Conservation (phyloP, 2,797 vertebrate genomes). For the Galagoides demidoff region DNA sequence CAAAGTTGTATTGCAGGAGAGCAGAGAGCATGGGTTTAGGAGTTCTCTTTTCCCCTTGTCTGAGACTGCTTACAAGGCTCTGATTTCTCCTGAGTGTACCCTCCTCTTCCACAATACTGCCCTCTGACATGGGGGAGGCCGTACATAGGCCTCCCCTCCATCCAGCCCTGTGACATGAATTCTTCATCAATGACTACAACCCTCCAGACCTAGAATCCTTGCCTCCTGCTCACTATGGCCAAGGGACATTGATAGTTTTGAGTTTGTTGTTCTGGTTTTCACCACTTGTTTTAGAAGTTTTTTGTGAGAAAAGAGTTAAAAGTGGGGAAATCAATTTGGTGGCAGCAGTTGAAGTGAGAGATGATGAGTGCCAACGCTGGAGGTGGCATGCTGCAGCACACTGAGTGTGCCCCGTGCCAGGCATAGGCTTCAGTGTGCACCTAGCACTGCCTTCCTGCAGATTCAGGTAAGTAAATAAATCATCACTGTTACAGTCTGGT, state of each 20-base stretch:
- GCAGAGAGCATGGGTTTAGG: background rate
- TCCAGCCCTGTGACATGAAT: background rate
- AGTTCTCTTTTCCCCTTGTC: background rate
- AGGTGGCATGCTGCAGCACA: background rate
- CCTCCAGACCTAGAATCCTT: background rate
- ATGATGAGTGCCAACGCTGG: background rate
- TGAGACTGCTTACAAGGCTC: background rate
- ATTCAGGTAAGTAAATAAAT: background rate
- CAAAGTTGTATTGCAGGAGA: background rate
- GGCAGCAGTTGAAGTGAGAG: background rate
- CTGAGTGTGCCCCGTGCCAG: too few species aligned
- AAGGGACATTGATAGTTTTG: background rate
- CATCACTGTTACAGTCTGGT: background rate
- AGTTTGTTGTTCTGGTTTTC: background rate
- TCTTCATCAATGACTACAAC: background rate
- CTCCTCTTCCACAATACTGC: background rate
- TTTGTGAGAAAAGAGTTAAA: background rate
- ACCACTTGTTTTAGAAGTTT: background rate
- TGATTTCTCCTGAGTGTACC: background rate
- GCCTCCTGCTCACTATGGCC: background rate
- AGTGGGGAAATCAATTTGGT: background rate
- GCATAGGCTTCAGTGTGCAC: background rate
- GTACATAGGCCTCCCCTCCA: background rate
- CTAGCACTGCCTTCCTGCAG: too few species aligned
- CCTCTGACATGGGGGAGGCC: background rate